phyloP scores from a whole-genome alignment of 2,797 vertebrate genomes.

The Platyrinchus mystaceus region DNA sequence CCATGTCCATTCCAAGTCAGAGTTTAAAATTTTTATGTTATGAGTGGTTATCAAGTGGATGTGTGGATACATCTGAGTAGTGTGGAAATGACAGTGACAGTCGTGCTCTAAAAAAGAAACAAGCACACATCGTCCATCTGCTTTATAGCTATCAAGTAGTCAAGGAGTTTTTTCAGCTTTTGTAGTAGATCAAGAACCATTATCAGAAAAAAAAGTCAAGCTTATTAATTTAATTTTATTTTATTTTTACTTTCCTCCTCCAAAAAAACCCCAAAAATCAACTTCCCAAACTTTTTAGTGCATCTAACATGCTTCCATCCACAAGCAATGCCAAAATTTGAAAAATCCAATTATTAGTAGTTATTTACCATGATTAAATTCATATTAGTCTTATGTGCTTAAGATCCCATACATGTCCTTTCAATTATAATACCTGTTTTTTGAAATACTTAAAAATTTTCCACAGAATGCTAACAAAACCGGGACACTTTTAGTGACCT shows the following conservation, averaged over 20 bases:
- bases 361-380: background rate
- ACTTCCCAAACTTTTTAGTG: background rate
- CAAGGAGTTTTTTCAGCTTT: background rate
- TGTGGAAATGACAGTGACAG: background rate
- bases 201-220: background rate
- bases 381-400: background rate
- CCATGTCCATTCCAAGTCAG: background rate
- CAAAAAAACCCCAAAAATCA: background rate
- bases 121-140: fast-evolving
- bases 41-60: background rate
- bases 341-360: background rate
- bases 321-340: background rate
- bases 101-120: background rate
- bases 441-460: slow-evolving; percentile 45
- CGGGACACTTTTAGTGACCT: slow-evolving; percentile 56
- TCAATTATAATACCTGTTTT: background rate
- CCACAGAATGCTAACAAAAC: slow-evolving; percentile 42
- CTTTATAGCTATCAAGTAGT: background rate
- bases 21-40: background rate
- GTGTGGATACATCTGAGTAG: background rate
- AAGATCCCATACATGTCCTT: background rate
- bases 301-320: background rate
- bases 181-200: background rate
- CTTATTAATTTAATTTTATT: background rate
- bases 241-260: fast-evolving